A percentile compares a stretch with the other conserved stretches of the same genome.
Conservation (phyloP, 1,140 invertebrate genomes). For the Elymnias hypermnestra region DNA sequence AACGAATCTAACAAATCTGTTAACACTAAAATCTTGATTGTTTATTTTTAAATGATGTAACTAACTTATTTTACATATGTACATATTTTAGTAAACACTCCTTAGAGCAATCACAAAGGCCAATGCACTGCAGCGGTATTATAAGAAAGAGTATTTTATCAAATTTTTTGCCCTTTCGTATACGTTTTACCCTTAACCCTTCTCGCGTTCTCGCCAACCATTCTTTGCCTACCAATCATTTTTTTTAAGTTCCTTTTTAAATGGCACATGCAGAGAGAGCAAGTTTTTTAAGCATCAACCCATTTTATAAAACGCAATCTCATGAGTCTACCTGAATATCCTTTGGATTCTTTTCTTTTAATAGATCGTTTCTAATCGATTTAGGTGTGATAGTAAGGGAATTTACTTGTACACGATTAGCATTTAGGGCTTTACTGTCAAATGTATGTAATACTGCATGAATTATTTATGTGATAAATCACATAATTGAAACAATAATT, state of each 20-base stretch:
- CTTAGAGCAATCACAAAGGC: too few species aligned
- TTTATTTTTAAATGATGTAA: too few species aligned
- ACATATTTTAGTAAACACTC: too few species aligned
- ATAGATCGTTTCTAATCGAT: conserved; percentile 65
- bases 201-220: conserved; percentile 54
- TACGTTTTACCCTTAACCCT: conserved; percentile 66
- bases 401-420: too few species aligned
- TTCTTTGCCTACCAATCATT: conserved; percentile 64
- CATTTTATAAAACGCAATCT: conserved; percentile 69
- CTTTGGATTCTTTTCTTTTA: conserved; percentile 53
- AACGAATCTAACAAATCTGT: too few species aligned
- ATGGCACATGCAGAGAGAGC: conserved; percentile 71
- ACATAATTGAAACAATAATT: too few species aligned
- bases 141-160: conserved; percentile 47
- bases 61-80: too few species aligned
- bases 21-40: too few species aligned
- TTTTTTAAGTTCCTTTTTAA: conserved; percentile 68
- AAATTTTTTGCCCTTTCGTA: conserved; percentile 59
- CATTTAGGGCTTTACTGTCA: too few species aligned
- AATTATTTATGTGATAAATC: too few species aligned
- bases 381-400: conserved; percentile 22
- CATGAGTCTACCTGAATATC: conserved; percentile 67
- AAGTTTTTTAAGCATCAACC: conserved; percentile 52
- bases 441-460: too few species aligned
- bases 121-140: conserved; percentile 29